Evolutionary conservation across 2,888 invertebrate genomes (phyloP), one percentile per base, ranked within the genome.

Genomic region (Palloptera scutellata): DNA sequence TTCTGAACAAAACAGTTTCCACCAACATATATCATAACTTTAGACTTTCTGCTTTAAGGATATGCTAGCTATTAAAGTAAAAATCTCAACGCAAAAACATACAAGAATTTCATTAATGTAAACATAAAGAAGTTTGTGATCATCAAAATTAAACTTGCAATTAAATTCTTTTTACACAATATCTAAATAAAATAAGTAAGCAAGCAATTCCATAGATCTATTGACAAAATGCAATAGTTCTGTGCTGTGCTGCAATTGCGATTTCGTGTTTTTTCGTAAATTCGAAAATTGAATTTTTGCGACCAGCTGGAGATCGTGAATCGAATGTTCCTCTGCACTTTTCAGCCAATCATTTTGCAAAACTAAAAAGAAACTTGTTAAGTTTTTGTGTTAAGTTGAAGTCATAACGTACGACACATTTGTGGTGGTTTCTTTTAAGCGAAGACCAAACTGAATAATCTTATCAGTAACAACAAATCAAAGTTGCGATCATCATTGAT

Each of bases 401-500:
- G 78, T 80, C 79, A 79, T 79, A 80, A 78, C 75, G 77, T 79
- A 77, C 80, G 75, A 80, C 80, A 81, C 79, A 77, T 79, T 76
- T 75, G 75, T 68, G 41, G 40, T 40, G 4, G 52, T 54, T 12
- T 45, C 30, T 30, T 30, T 30, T 30, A 30, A 6, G 6, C 30
- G 30, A 30, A 30, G 30, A 30, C 2, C 3, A 30, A 30, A 4
- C 2, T 41, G 45, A 6, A 9, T 40, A 15, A 12, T 30, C 57
- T 57, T 61, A 55, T 63, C 63, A 57, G 45, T 15, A 43, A 55
- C 61, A 61, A 51, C 59, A 10, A 13, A 17, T 12, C 59, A 43
- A 17, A 59, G 57, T 41, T 58, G 58, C 5, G 40, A 57, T 57
- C 54, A 63, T 55, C 63, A 20, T 54, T 54, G 30, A 30, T 54